A percentile compares a stretch with the other conserved stretches of the same genome.
These are phyloP conservation scores for Anabacerthia variegaticeps DNA, from an alignment of 2,797 vertebrate species.

Conservation along the genomic window DNA sequence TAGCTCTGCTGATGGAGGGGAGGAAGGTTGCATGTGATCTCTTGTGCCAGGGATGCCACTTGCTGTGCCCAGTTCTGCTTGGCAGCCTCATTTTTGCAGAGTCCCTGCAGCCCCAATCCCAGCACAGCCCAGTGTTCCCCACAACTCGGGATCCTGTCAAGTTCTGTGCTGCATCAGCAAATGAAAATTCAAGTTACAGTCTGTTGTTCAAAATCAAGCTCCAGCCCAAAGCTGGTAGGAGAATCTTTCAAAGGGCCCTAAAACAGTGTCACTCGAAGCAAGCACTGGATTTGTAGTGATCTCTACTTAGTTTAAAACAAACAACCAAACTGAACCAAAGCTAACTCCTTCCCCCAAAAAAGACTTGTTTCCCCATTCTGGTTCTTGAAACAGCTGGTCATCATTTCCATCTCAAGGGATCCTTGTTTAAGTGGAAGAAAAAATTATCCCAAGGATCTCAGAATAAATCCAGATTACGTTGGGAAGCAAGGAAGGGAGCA, in stretches of 20 bases:
- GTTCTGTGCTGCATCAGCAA: neutral
- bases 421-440: neutral
- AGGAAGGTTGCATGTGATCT: neutral
- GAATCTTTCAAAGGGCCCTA: neutral
- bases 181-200: neutral
- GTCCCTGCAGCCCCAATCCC: neutral
- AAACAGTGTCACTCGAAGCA: neutral
- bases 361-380: rapidly evolving
- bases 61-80: neutral
- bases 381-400: neutral
- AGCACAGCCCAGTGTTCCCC: neutral
- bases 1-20: neutral
- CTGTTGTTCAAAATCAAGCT: neutral
- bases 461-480: neutral
- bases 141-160: neutral
- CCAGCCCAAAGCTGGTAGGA: too few relatives aligned
- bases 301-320: neutral
- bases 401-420: neutral
- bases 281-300: neutral
- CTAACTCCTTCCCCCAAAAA: rapidly evolving
- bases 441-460: neutral
- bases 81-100: neutral
- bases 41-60: neutral
- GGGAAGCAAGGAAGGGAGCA: neutral
- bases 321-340: neutral